Evolutionary conservation across 2,113 vertebrate species (phyloP).

Genomic region (Prinia subflava): DNA sequence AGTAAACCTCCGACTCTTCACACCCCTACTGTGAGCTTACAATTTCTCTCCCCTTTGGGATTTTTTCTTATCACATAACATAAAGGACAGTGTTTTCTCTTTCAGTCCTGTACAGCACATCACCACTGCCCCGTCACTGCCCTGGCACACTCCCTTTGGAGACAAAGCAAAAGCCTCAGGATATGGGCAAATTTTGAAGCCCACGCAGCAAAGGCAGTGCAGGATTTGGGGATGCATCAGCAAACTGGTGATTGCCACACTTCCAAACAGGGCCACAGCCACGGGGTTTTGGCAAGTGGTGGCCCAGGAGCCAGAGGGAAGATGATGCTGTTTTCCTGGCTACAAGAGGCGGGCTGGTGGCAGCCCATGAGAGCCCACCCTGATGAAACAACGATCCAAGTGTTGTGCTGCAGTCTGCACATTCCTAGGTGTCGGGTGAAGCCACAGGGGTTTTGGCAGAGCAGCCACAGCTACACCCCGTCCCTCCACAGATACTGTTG

Average conservation of each 20-base stretch:
- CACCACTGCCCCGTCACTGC: neutral
- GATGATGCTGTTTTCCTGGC: neutral
- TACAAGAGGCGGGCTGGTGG: rapidly evolving
- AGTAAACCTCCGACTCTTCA: neutral
- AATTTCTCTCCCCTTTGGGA: neutral
- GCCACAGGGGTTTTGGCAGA: constrained; percentile 69
- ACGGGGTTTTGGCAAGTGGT: neutral
- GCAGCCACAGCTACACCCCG: constrained; percentile 8
- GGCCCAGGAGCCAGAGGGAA: neutral
- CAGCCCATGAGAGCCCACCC: neutral
- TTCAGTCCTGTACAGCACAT: neutral
- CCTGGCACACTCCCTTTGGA: neutral
- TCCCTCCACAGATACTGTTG: neutral
- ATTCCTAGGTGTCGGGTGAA: constrained; percentile 58
- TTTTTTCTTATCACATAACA: neutral
- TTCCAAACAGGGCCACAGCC: neutral
- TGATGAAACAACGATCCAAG: neutral
- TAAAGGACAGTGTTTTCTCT: neutral
- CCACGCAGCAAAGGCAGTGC: neutral
- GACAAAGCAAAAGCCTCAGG: neutral
- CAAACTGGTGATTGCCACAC: neutral
- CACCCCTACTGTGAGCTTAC: neutral
- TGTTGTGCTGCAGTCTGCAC: constrained; percentile 24
- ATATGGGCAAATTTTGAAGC: neutral
- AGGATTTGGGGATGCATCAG: neutral